Base-by-base conservation (phyloP, 2,797 vertebrate species). In the Phoebastria nigripes region DNA sequence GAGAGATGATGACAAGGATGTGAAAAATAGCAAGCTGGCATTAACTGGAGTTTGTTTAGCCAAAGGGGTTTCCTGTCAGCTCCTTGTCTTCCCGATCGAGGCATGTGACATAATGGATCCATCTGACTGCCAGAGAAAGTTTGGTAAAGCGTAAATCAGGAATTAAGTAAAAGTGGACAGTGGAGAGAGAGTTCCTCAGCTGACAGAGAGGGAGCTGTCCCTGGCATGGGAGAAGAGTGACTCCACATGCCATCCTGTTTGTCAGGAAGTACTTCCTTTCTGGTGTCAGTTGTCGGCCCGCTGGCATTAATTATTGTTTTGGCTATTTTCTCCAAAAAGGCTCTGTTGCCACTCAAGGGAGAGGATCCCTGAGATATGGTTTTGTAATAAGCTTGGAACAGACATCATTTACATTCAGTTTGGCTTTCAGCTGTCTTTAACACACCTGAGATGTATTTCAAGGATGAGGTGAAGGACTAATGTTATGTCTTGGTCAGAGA, bases 21-120 rank as follows among this genome's bases (percentile, higher is more conserved):
- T 79, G 62, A 79, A 56, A 71, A 89, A 83, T n/a, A 29, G 37
- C 87, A 85, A 67, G 49, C 37, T 92, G 84, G 52, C 56, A n/a
- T 85, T 85, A 58, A 31, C 47, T n/a, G 39, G 33, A 25, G 28
- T 55, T 87, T 89, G 56, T 91, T 91, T 94, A 82, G 76, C 84
- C 33, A 39, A 54, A 17, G 54, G 56, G 12, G 3, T 78, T 89
- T 95, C 70, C 90, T 82, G 61, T 62, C 70, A 90, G 14, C 39
- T 93, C 35, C 12, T 25, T 66, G 37, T 62, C 70, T 74, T 87
- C 66, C 80, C 79, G 58, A 72, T 39, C 1, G 4, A 81, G 76
- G 41, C 26, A 11, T 35, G 21, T 67, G 47, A 77, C 54, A 90
- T n/a, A 65, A 25, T 44, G 65, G 35, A 58, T 76, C 59, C 91